Evolutionary conservation across 2,888 invertebrate genomes (phyloP).

Genomic region (Asteroscopus sphinx): DNA sequence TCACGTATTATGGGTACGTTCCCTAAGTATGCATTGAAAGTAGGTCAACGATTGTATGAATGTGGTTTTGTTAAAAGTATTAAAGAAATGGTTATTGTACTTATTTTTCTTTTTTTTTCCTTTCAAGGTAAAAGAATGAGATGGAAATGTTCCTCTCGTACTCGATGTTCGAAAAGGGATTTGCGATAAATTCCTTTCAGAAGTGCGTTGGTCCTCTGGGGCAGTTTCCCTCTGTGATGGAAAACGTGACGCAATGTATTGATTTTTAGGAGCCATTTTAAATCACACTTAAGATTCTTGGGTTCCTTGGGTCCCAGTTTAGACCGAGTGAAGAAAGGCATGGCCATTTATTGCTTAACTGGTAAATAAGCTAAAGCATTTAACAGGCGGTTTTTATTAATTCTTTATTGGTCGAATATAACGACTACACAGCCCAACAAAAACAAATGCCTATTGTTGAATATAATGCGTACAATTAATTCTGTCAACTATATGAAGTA

Average conservation of each 20-base stretch:
- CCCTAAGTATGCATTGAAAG: slow-evolving; percentile 24
- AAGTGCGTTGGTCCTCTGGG: slow-evolving; percentile 2
- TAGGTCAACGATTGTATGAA: slow-evolving; percentile 26
- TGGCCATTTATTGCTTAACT: too few relatives aligned
- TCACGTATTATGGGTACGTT: too few relatives aligned
- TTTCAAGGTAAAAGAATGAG: background rate
- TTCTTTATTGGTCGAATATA: too few relatives aligned
- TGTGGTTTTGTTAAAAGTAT: slow-evolving; percentile 5
- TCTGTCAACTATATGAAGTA: too few relatives aligned
- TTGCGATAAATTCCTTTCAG: slow-evolving; percentile 6
- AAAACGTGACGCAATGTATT: slow-evolving; percentile 29
- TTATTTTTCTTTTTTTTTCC: slow-evolving; percentile 4
- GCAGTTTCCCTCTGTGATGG: slow-evolving; percentile 10
- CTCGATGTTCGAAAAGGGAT: slow-evolving; percentile 4
- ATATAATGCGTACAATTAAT: too few relatives aligned
- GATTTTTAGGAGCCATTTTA: slow-evolving; percentile 28
- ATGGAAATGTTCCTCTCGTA: background rate
- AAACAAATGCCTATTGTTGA: too few relatives aligned
- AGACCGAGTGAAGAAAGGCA: background rate
- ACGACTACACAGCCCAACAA: too few relatives aligned
- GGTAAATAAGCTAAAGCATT: too few relatives aligned
- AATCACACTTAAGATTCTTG: background rate
- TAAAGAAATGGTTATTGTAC: slow-evolving; percentile 7
- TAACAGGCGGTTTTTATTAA: too few relatives aligned
- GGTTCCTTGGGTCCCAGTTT: too few relatives aligned